Conservation (phyloP, 2,113 vertebrate genomes). For the Pelecanoides urinatrix region DNA sequence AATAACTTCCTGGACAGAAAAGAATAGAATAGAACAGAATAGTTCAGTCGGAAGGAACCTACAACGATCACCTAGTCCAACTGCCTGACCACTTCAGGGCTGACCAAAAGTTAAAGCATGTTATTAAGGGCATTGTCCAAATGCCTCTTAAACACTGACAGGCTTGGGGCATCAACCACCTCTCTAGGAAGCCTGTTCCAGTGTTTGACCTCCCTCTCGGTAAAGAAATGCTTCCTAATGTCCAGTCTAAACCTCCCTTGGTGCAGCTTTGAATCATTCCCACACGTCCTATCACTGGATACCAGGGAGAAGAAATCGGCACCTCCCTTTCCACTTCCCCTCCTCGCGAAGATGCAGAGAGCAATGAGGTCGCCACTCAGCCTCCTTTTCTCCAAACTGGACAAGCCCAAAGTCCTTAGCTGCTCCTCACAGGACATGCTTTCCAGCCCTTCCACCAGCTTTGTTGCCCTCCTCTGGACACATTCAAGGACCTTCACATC, state of each 20-base stretch:
- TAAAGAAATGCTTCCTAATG: background rate
- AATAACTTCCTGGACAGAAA: background rate
- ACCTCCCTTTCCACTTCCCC: background rate
- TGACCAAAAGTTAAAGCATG: background rate
- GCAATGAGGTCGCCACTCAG: background rate
- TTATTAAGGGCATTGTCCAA: background rate
- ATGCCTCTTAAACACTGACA: background rate
- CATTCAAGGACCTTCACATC: background rate
- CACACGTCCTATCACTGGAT: background rate
- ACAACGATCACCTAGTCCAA: accelerated
- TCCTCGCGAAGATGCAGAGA: background rate
- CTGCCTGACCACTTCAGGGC: background rate
- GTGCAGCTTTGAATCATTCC: background rate
- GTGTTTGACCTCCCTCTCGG: background rate
- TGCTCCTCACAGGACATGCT: background rate
- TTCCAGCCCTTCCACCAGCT: background rate
- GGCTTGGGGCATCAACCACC: accelerated
- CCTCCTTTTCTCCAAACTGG: background rate
- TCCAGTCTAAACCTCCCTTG: background rate
- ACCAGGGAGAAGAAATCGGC: background rate
- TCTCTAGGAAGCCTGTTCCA: background rate
- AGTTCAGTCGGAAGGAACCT: background rate
- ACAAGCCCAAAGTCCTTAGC: background rate
- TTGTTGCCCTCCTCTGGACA: background rate
- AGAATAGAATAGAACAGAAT: background rate